Conservation (phyloP, 2,113 vertebrate species). For the Ptilorrhoa leucosticta region DNA sequence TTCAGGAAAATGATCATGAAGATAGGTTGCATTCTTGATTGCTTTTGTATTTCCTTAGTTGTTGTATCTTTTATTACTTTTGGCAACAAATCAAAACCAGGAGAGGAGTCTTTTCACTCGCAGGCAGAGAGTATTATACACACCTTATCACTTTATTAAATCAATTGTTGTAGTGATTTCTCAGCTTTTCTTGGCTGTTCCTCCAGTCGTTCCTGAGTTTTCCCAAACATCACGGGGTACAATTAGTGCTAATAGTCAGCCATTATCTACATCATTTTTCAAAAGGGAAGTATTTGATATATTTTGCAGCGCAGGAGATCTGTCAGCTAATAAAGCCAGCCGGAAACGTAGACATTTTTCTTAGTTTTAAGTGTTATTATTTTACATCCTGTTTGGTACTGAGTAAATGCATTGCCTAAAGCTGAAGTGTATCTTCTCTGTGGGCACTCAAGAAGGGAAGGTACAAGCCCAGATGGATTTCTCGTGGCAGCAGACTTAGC, state of each 20-base stretch:
- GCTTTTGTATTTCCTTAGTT: not conserved
- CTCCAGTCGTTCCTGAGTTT: not conserved
- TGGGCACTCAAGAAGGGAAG: not conserved
- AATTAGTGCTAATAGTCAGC: not conserved
- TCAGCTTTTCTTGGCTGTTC: slow-evolving; percentile 23
- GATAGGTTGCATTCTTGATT: not conserved
- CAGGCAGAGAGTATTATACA: not conserved
- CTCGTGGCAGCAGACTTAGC: not conserved
- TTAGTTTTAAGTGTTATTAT: not conserved
- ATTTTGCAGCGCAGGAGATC: not conserved
- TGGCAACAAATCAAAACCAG: not conserved
- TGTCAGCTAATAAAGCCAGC: not conserved
- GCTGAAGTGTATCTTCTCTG: not conserved
- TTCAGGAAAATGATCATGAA: not conserved
- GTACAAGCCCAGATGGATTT: not conserved
- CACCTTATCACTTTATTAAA: not conserved
- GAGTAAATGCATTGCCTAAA: not conserved
- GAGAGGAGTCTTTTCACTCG: not conserved
- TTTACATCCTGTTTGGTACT: not conserved
- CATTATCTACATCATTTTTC: not conserved
- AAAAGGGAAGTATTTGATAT: not conserved
- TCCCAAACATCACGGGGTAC: not conserved
- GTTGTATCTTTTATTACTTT: not conserved
- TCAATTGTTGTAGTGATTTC: not conserved
- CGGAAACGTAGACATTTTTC: not conserved